Percentiles rank a stretch among this genome's conserved stretches.
Conservation (phyloP, 2,113 vertebrate genomes). For the Galbula dea region DNA sequence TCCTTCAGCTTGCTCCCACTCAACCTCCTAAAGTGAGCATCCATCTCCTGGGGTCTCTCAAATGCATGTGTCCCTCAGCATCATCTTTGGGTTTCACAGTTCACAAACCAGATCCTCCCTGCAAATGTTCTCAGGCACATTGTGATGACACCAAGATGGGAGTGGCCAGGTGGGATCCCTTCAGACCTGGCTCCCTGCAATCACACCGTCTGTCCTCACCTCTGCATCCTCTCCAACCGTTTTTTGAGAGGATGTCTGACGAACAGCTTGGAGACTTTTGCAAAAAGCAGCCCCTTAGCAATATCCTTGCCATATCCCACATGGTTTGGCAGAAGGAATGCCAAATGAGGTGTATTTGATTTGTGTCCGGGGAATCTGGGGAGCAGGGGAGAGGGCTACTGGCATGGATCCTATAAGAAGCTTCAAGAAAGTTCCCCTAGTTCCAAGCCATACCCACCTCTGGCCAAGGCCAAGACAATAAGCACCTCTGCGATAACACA, state of each 20-base stretch:
- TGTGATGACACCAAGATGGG: background rate
- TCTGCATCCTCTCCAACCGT: background rate
- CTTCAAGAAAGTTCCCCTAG: too few species aligned
- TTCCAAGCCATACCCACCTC: too few species aligned
- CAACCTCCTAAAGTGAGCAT: background rate
- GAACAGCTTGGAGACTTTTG: background rate
- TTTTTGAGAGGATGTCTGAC: background rate
- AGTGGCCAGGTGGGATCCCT: background rate
- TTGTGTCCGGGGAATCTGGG: too few species aligned
- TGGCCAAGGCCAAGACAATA: too few species aligned
- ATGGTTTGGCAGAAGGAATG: background rate
- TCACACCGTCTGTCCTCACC: background rate
- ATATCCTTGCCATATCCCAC: background rate
- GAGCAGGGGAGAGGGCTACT: too few species aligned
- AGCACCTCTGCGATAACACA: too few species aligned
- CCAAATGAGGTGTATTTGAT: accelerated
- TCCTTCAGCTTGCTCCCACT: background rate
- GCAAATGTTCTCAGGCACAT: background rate
- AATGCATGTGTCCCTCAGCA: accelerated
- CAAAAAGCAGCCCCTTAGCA: background rate
- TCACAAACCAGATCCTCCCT: background rate
- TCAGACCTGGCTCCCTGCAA: background rate
- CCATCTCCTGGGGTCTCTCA: background rate
- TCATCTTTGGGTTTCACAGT: background rate
- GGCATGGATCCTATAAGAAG: too few species aligned